Percentiles rank a stretch among this genome's conserved stretches.
These are phyloP conservation scores for Macquaria ambigua DNA, from an alignment of 2,113 vertebrate genomes.

Conservation along the genomic window DNA sequence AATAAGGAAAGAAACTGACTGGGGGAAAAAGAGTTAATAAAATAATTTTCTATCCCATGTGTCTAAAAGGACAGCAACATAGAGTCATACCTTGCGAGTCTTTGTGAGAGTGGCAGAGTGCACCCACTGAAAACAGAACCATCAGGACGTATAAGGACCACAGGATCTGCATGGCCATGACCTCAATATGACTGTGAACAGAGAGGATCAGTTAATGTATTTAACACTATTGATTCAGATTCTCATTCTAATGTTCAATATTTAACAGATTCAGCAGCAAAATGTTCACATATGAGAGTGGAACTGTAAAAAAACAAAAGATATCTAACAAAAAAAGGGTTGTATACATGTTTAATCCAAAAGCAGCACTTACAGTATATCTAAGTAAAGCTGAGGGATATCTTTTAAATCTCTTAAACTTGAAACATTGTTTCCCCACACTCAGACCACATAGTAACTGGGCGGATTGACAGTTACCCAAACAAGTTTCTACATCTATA, in stretches of 20 bases:
- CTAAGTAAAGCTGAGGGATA: background rate
- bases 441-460: background rate
- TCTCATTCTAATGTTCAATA: no score
- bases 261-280: background rate
- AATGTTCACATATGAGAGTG: background rate
- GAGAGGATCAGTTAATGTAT: background rate
- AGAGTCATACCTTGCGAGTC: conserved; percentile 30
- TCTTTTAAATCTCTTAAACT: background rate
- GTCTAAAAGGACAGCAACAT: background rate
- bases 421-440: background rate
- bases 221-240: no score
- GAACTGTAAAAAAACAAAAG: background rate
- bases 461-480: background rate
- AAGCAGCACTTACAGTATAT: background rate
- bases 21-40: background rate
- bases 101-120: conserved; percentile 12
- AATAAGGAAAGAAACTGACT: background rate
- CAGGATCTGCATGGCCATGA: conserved; percentile 13
- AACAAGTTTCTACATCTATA: background rate
- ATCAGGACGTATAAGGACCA: background rate
- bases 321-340: background rate
- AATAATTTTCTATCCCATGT: background rate
- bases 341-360: background rate
- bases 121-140: conserved; percentile 31
- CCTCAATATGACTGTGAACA: conserved; percentile 10